Evolutionary conservation across 2,797 vertebrate species (phyloP).

Genomic region (Triplophysa yarkandensis): DNA sequence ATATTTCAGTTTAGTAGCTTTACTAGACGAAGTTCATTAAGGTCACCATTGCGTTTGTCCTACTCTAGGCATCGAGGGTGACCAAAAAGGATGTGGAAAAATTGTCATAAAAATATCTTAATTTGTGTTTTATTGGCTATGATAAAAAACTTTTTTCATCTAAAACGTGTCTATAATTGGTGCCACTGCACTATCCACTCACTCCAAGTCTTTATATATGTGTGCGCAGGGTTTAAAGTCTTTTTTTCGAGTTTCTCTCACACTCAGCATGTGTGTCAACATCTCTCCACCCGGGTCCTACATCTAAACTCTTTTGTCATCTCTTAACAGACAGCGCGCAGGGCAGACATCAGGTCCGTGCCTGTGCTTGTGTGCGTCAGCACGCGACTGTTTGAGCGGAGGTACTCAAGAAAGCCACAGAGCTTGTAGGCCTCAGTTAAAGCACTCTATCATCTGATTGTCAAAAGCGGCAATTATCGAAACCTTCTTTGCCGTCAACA

Average conservation of each 20-base stretch:
- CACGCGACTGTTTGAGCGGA: background rate
- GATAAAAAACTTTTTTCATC: too few relatives aligned
- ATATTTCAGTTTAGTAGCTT: too few relatives aligned
- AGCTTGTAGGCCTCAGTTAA: conserved; percentile 40
- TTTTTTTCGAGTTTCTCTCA: background rate
- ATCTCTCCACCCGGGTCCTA: conserved; percentile 43
- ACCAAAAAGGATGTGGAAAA: too few relatives aligned
- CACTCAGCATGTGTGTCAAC: conserved; percentile 56
- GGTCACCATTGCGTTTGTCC: too few relatives aligned
- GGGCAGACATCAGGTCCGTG: conserved; percentile 8
- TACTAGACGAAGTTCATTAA: too few relatives aligned
- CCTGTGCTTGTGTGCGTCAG: conserved; percentile 26
- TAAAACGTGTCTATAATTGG: background rate
- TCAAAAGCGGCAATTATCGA: conserved; percentile 53
- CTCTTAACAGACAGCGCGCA: conserved; percentile 14
- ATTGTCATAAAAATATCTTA: too few relatives aligned
- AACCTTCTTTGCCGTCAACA: conserved; percentile 32
- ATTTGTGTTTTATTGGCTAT: too few relatives aligned
- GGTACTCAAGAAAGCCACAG: background rate
- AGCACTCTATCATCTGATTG: conserved; percentile 65
- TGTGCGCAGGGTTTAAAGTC: conserved; percentile 4
- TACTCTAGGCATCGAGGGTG: too few relatives aligned
- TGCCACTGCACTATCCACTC: conserved; percentile 21
- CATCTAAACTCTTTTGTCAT: conserved; percentile 64
- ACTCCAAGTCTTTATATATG: background rate